Conservation (phyloP, 2,797 vertebrate species). For the Catamblyrhynchus diadema region DNA sequence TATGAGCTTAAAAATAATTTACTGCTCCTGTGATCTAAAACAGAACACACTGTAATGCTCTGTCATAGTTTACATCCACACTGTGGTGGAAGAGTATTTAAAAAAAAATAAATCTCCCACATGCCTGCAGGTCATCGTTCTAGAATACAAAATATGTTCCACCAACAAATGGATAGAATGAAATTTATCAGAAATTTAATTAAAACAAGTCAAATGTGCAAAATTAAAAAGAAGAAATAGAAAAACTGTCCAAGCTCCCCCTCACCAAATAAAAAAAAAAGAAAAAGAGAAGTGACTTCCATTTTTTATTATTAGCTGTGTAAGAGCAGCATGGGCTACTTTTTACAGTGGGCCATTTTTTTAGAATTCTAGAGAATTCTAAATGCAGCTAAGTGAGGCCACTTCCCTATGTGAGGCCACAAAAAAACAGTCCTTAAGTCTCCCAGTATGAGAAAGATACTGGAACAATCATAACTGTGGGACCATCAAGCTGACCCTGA, state of each 20-base stretch:
- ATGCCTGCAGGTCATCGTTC: not conserved
- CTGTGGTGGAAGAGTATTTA: not conserved
- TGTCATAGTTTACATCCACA: not conserved
- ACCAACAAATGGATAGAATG: not conserved
- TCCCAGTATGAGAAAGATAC: not conserved
- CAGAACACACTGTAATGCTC: not conserved
- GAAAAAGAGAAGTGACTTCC: not conserved
- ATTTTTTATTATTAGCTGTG: not conserved
- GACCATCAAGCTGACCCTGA: not conserved
- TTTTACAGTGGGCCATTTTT: not conserved
- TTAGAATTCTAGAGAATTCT: not conserved
- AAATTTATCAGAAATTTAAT: slow-evolving; percentile 41
- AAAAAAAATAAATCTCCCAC: not conserved
- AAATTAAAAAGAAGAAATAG: not conserved
- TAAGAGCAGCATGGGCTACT: not conserved
- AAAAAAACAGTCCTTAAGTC: not conserved
- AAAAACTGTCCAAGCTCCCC: not conserved
- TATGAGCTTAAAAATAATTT: slow-evolving; percentile 19
- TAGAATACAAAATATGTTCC: slow-evolving; percentile 9
- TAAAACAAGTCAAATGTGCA: slow-evolving; percentile 22
- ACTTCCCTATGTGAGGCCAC: not conserved
- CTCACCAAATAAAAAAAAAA: not conserved
- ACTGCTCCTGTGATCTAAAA: not conserved
- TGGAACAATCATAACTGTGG: not conserved
- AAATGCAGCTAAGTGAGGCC: not conserved